Percentiles rank a stretch among this genome's conserved stretches.
Conservation (phyloP, 2,113 vertebrate species). For the Falcunculus frontatus region DNA sequence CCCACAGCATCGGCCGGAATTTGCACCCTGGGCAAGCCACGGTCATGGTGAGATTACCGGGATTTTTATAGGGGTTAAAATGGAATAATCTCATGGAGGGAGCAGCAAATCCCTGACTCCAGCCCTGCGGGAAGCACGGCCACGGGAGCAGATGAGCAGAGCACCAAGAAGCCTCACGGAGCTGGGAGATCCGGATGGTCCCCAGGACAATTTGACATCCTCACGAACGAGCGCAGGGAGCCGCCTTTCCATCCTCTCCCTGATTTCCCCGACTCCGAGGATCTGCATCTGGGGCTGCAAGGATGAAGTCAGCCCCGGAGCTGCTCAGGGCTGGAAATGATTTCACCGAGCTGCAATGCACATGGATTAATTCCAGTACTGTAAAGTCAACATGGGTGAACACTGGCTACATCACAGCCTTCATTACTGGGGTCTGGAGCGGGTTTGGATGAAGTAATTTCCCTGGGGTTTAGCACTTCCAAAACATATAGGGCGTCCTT, state of each 20-base stretch:
- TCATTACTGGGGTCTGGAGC: conserved; percentile 74
- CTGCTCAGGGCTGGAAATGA: conserved; percentile 81
- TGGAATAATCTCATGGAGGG: neutral
- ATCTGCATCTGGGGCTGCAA: conserved; percentile 58
- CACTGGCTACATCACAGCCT: conserved; percentile 67
- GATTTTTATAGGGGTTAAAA: neutral
- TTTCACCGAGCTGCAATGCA: conserved; percentile 81
- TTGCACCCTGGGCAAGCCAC: rapidly evolving
- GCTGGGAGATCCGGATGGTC: neutral
- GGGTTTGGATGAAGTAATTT: conserved; percentile 87
- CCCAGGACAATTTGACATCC: neutral
- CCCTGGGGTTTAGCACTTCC: conserved; percentile 81
- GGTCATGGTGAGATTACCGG: neutral
- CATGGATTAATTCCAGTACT: conserved; percentile 83
- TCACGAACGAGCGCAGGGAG: rapidly evolving
- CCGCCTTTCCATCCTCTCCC: neutral
- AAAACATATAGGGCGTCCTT: conserved; percentile 75
- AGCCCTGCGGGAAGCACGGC: neutral
- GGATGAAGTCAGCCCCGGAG: conserved; percentile 74
- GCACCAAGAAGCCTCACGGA: rapidly evolving
- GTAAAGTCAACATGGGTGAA: conserved; percentile 84
- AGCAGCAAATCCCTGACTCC: neutral
- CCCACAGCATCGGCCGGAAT: neutral
- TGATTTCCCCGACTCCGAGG: neutral
- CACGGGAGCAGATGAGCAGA: neutral